Percentiles rank a stretch among this genome's conserved stretches.
Evolutionary conservation across 2,888 invertebrate species (phyloP).

Genomic region (Acheta domesticus): DNA sequence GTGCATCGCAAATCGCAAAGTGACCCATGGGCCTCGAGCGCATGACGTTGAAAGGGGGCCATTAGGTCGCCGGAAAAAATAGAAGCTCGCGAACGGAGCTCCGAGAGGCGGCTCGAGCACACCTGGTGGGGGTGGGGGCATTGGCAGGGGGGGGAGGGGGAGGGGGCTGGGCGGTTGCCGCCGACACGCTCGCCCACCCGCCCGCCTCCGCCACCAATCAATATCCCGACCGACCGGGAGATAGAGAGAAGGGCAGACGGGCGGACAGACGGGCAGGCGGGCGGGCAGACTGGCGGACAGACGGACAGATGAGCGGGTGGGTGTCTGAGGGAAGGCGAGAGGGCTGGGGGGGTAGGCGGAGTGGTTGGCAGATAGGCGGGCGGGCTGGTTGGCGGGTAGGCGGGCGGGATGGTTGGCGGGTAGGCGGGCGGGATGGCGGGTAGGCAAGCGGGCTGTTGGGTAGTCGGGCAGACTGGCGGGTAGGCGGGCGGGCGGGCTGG

Average conservation of each 20-base stretch:
- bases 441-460: too few species aligned
- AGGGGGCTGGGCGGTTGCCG: not conserved
- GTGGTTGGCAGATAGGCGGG: not conserved
- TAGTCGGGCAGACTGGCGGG: too few species aligned
- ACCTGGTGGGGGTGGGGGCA: not conserved
- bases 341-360: not conserved
- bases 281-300: not conserved
- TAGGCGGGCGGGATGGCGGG: too few species aligned
- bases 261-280: not conserved
- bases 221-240: not conserved
- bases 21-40: too few species aligned
- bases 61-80: too few species aligned
- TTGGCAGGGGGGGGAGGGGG: not conserved
- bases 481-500: too few species aligned
- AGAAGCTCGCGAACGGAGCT: too few species aligned
- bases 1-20: too few species aligned
- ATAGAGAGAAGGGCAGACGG: not conserved
- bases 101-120: too few species aligned
- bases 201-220: not conserved
- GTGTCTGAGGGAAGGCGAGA: not conserved
- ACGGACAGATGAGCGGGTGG: not conserved
- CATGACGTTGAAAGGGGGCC: too few species aligned
- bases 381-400: not conserved
- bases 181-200: not conserved
- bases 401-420: too few species aligned